phyloP scores from a whole-genome alignment of 1,140 invertebrate genomes.

The Drosophila saltans region DNA sequence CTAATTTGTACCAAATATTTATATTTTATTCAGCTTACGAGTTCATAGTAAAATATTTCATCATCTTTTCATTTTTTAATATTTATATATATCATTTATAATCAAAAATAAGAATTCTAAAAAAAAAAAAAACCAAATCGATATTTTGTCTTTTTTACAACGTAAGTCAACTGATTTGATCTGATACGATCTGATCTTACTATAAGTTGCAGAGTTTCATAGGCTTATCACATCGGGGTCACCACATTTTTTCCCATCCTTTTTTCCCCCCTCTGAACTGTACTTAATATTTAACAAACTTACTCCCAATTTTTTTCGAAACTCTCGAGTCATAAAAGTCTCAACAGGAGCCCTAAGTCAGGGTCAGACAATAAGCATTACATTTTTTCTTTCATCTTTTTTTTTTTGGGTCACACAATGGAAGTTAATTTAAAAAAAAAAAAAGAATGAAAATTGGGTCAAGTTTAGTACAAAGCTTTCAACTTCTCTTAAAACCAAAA shows the following conservation, averaged over 20 bases:
- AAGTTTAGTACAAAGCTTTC: slow-evolving; percentile 19
- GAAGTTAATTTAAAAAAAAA: not conserved
- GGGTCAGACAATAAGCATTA: not conserved
- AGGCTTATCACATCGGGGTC: not conserved
- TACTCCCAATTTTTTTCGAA: no score
- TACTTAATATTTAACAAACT: no score
- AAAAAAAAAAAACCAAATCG: no score
- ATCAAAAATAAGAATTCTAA: not conserved
- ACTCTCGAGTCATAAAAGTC: not conserved
- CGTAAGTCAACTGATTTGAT: no score
- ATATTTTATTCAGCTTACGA: not conserved
- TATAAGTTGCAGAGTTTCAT: no score
- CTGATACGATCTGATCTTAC: no score
- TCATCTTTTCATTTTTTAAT: not conserved
- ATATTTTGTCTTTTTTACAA: no score
- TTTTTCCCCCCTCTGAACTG: no score
- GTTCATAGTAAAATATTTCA: not conserved
- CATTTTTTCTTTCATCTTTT: not conserved
- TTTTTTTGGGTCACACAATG: slow-evolving; percentile 13
- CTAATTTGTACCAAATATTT: not conserved
- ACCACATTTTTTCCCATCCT: not conserved
- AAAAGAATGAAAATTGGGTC: slow-evolving; percentile 10
- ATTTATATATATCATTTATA: not conserved
- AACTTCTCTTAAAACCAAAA: slow-evolving; percentile 14
- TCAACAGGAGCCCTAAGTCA: slow-evolving; percentile 12